Evolutionary conservation across 1,140 invertebrate species (phyloP).

Genomic region (Brachionus plicatilis): DNA sequence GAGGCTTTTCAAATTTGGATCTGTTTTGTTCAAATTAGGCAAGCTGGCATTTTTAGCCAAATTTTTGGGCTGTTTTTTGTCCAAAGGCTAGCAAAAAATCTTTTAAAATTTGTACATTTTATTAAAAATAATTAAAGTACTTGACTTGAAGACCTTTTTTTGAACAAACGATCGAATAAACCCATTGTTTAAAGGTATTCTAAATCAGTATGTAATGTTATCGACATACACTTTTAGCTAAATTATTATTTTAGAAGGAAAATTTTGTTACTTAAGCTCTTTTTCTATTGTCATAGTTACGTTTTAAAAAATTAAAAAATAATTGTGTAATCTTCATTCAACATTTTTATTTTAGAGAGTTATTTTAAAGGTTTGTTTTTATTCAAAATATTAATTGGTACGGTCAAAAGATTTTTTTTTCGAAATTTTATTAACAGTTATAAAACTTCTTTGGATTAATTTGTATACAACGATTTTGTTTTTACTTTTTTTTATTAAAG

Average conservation of each 20-base stretch:
- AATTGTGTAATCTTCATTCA: neutral
- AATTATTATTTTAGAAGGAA: neutral
- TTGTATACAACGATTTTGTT: too few relatives aligned
- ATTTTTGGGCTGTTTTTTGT: neutral
- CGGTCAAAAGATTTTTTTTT: neutral
- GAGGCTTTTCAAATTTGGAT: neutral
- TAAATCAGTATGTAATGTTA: neutral
- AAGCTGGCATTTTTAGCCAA: neutral
- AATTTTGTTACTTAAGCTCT: neutral
- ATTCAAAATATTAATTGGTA: neutral
- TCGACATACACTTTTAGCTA: neutral
- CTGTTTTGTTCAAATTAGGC: neutral
- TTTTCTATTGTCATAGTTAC: conserved; percentile 3
- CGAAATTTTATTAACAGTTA: too few relatives aligned
- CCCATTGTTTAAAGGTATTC: neutral
- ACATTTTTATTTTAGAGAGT: neutral
- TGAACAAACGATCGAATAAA: neutral
- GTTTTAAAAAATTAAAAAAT: neutral
- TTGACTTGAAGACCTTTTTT: conserved; percentile 12
- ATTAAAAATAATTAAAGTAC: neutral
- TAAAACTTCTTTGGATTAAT: too few relatives aligned
- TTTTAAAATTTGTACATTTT: neutral
- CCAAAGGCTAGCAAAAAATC: neutral
- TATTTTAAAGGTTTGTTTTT: neutral
- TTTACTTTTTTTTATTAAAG: too few relatives aligned